phyloP scores from a whole-genome alignment of 1,140 invertebrate genomes.

The Pantala flavescens region DNA sequence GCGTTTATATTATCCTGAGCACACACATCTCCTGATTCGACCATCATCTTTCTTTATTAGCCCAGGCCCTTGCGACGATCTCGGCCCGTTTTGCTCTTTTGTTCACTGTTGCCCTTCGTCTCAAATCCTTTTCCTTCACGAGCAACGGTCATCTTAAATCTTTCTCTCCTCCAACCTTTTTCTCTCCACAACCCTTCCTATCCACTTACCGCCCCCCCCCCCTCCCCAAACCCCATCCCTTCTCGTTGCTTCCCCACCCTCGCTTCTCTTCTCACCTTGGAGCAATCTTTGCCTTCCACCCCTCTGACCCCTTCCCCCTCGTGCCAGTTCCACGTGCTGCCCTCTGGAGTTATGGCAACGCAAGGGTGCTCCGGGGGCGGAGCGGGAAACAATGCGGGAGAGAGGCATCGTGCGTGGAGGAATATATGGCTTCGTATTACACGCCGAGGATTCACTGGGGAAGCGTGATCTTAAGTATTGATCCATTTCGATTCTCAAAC shows the following conservation, averaged over 20 bases:
- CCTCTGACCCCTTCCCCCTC: neutral
- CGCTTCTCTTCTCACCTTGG: neutral
- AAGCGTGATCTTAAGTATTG: no score
- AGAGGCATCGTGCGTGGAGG: no score
- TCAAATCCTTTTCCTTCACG: slow-evolving; percentile 1
- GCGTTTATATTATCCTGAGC: neutral
- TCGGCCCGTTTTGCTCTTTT: neutral
- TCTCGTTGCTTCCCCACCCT: neutral
- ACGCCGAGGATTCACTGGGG: no score
- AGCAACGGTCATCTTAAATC: neutral
- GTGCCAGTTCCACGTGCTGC: no score
- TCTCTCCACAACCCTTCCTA: neutral
- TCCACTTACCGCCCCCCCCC: neutral
- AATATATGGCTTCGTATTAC: no score
- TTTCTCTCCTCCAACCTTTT: neutral
- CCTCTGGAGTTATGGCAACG: no score
- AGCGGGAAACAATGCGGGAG: no score
- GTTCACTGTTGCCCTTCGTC: slow-evolving; percentile 2
- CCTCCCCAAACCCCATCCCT: neutral
- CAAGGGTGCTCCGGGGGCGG: no score
- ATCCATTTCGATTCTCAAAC: no score
- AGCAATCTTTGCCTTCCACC: neutral
- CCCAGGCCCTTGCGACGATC: neutral
- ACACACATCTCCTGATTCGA: neutral
- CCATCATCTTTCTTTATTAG: neutral